A percentile compares a stretch with the other conserved stretches of the same genome.
Evolutionary conservation across 2,113 vertebrate species (phyloP).

Genomic region (Pedionomus torquatus): DNA sequence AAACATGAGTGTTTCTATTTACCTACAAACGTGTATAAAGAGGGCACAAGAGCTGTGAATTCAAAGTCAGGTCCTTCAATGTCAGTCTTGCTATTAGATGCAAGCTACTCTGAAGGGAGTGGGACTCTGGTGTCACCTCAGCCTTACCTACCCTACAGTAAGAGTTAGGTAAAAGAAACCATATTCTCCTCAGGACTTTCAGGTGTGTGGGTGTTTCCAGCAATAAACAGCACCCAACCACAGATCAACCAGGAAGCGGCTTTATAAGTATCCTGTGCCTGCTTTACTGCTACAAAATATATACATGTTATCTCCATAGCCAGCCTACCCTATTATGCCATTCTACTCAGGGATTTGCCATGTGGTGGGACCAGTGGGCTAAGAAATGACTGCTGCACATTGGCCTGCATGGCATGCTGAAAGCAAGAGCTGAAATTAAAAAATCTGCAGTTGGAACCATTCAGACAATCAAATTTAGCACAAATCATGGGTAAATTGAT

Average conservation of each 20-base stretch:
- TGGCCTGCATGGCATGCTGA: not conserved
- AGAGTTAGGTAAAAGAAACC: slow-evolving; percentile 15
- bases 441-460: not conserved
- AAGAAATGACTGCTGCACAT: not conserved
- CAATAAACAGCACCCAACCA: slow-evolving; percentile 52
- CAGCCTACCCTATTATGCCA: not conserved
- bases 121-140: not conserved
- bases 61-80: not conserved
- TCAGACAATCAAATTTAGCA: not conserved
- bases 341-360: not conserved
- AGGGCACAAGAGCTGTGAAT: not conserved
- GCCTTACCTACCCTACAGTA: not conserved
- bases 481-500: not conserved
- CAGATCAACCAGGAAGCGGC: slow-evolving; percentile 39
- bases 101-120: not conserved
- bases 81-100: not conserved
- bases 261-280: not conserved
- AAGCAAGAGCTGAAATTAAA: not conserved
- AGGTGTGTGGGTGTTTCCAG: slow-evolving; percentile 58
- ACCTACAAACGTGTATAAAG: not conserved
- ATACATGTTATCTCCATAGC: not conserved
- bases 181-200: slow-evolving; percentile 50
- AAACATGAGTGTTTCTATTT: not conserved
- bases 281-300: not conserved
- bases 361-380: not conserved